Percentiles rank a stretch among this genome's conserved stretches.
Evolutionary conservation across 1,140 invertebrate genomes (phyloP).

Genomic region (Hyposmocoma kahamanoa): DNA sequence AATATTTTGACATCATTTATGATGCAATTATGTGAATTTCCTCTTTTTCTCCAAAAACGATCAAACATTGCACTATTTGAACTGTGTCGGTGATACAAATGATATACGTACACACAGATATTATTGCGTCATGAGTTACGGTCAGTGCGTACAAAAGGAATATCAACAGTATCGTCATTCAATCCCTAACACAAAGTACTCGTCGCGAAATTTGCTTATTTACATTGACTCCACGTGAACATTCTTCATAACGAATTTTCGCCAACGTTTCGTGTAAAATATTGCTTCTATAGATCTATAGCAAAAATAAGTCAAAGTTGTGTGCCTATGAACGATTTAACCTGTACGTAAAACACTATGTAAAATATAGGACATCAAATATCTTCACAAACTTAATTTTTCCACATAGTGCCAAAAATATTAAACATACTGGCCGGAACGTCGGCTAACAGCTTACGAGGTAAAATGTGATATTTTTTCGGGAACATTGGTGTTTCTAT

Average conservation of each 20-base stretch:
- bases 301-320: constrained; percentile 49
- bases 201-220: constrained; percentile 9
- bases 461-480: constrained; percentile 42
- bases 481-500: constrained; percentile 61
- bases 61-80: too few relatives aligned
- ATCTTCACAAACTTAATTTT: constrained; percentile 19
- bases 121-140: too few relatives aligned
- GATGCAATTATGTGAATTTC: too few relatives aligned
- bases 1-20: too few relatives aligned
- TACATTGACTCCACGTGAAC: not conserved
- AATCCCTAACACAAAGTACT: constrained; percentile 20
- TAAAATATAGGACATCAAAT: constrained; percentile 35
- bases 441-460: constrained; percentile 48
- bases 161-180: too few relatives aligned
- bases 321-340: constrained; percentile 34
- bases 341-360: constrained; percentile 44
- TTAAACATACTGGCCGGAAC: constrained; percentile 53
- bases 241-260: constrained; percentile 1
- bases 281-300: constrained; percentile 41
- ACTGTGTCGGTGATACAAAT: too few relatives aligned
- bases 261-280: constrained; percentile 19
- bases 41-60: too few relatives aligned
- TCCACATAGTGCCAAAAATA: constrained; percentile 29
- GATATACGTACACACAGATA: too few relatives aligned
- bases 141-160: too few relatives aligned